phyloP scores from a whole-genome alignment of 1,140 invertebrate genomes.

The Thaumatotibia leucotreta region DNA sequence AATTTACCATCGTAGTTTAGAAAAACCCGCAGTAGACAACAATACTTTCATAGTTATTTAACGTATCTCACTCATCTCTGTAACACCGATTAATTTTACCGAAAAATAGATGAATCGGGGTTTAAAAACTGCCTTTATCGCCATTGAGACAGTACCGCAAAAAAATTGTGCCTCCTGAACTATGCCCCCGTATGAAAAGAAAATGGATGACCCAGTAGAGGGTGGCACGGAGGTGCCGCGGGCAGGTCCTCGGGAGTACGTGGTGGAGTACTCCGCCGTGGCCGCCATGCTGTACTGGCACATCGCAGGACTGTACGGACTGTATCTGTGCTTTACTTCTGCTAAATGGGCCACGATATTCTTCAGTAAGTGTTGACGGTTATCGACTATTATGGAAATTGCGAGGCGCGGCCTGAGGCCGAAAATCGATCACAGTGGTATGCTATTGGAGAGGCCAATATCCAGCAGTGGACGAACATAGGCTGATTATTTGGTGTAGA shows the following conservation, averaged over 20 bases:
- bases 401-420: not conserved
- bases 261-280: not conserved
- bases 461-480: no score
- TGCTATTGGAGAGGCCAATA: not conserved
- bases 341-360: constrained; percentile 78
- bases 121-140: no score
- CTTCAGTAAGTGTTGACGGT: constrained; percentile 80
- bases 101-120: no score
- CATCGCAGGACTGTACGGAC: constrained; percentile 76
- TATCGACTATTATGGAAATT: no score
- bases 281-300: not conserved
- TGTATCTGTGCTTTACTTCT: constrained; percentile 79
- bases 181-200: not conserved
- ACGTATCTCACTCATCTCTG: no score
- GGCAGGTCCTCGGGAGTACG: not conserved
- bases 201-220: not conserved
- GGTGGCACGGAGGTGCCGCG: not conserved
- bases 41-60: no score
- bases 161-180: no score
- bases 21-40: no score
- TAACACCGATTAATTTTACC: no score
- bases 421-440: not conserved
- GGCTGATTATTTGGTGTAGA: no score
- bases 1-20: no score
- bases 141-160: no score